Evolutionary conservation across 2,113 vertebrate species (phyloP).

Genomic region (Spizaetus ornatus): DNA sequence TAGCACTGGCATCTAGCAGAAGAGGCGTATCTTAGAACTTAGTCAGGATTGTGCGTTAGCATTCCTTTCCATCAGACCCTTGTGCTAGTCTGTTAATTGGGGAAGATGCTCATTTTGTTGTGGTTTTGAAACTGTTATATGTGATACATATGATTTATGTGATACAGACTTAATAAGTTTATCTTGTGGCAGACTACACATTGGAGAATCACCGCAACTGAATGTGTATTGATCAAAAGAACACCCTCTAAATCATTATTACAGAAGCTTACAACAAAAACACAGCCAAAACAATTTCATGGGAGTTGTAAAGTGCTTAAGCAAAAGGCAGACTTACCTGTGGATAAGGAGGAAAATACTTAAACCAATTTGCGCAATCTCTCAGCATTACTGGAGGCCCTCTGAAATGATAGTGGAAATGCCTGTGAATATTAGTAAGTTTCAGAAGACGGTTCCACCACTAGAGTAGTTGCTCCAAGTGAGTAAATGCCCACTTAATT

Average conservation of each 20-base stretch:
- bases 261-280: not conserved
- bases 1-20: not conserved
- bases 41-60: not conserved
- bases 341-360: not conserved
- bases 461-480: not conserved
- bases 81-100: not conserved
- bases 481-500: not conserved
- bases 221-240: not conserved
- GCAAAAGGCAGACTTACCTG: not conserved
- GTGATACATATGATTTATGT: not conserved
- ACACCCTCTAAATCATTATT: not conserved
- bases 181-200: not conserved
- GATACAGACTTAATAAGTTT: not conserved
- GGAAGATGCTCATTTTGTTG: not conserved
- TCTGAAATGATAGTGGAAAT: not conserved
- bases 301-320: not conserved
- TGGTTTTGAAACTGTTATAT: not conserved
- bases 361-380: not conserved
- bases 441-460: not conserved
- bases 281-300: not conserved
- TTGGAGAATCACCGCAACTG: not conserved
- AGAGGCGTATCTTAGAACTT: not conserved
- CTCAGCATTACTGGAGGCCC: not conserved
- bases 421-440: not conserved
- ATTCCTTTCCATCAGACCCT: not conserved